phyloP scores from a whole-genome alignment of 2,113 vertebrate genomes.

The Notiomystis cincta region DNA sequence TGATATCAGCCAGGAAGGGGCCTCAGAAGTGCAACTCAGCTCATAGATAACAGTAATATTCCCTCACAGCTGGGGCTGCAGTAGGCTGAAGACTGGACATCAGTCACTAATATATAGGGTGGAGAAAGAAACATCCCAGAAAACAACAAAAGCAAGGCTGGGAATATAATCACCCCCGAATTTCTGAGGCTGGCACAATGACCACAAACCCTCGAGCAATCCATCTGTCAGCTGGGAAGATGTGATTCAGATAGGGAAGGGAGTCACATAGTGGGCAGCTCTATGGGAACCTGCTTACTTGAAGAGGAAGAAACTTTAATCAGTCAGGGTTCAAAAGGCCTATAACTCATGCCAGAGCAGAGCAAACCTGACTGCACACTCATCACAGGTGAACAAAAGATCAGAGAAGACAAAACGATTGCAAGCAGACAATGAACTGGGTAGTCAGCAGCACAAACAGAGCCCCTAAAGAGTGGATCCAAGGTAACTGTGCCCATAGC shows the following conservation, averaged over 20 bases:
- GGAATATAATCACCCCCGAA: background rate
- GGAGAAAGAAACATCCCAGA: background rate
- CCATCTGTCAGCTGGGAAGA: constrained; percentile 8
- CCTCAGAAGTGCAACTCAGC: background rate
- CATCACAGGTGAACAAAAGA: constrained; percentile 48
- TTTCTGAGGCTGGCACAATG: background rate
- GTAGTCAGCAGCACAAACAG: background rate
- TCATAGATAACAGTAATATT: fast-evolving
- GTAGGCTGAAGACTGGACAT: background rate
- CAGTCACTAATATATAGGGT: background rate
- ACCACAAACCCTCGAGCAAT: background rate
- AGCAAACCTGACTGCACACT: constrained; percentile 1
- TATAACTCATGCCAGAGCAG: constrained; percentile 29
- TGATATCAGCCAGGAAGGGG: background rate
- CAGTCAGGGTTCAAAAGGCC: constrained; percentile 35
- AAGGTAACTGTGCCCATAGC: background rate
- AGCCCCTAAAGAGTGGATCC: background rate
- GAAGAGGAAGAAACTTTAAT: constrained; percentile 28
- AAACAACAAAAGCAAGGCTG: background rate
- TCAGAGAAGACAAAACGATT: constrained; percentile 45
- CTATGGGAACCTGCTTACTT: constrained; percentile 21
- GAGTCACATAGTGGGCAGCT: background rate
- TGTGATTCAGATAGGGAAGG: background rate
- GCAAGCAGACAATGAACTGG: constrained; percentile 32
- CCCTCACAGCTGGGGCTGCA: background rate